Evolutionary conservation across 2,888 invertebrate genomes (phyloP).

Genomic region (Linnaemya tessellans): DNA sequence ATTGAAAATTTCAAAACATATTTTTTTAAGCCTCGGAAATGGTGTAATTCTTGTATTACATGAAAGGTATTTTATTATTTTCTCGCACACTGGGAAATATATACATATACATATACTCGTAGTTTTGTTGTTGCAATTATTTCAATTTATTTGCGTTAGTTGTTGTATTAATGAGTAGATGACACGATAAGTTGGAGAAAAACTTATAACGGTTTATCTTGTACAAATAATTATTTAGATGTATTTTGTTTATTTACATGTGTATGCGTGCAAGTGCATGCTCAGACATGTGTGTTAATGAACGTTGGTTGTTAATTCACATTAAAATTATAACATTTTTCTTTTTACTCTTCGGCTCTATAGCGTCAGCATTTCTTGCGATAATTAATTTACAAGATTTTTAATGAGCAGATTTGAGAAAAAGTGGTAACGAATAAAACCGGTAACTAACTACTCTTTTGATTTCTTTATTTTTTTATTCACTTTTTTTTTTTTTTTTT

Average conservation of each 20-base stretch:
- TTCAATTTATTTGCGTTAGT: slow-evolving; percentile 1
- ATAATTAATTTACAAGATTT: slow-evolving; percentile 50
- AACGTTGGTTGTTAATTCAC: slow-evolving; percentile 21
- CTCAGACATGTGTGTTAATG: slow-evolving; percentile 20
- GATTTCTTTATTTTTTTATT: slow-evolving; percentile 1
- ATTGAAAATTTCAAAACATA: background rate
- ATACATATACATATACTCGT: background rate
- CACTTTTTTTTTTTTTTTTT: background rate
- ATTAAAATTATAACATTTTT: slow-evolving; percentile 31
- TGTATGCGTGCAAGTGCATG: background rate
- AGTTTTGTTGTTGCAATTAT: slow-evolving; percentile 37
- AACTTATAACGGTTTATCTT: slow-evolving; percentile 63
- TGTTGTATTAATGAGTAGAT: slow-evolving; percentile 58
- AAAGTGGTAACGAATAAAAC: background rate
- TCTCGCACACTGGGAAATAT: background rate
- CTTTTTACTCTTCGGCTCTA: background rate
- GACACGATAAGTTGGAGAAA: slow-evolving; percentile 53
- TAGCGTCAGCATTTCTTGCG: slow-evolving; percentile 19
- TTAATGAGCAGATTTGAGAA: slow-evolving; percentile 56
- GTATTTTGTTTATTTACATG: background rate
- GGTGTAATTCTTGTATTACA: background rate
- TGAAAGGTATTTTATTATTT: background rate
- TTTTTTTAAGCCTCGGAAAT: background rate
- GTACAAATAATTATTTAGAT: slow-evolving; percentile 34
- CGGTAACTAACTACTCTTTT: background rate